Base-by-base conservation (phyloP, 2,797 vertebrate genomes). In the Kryptopterus vitreolus region DNA sequence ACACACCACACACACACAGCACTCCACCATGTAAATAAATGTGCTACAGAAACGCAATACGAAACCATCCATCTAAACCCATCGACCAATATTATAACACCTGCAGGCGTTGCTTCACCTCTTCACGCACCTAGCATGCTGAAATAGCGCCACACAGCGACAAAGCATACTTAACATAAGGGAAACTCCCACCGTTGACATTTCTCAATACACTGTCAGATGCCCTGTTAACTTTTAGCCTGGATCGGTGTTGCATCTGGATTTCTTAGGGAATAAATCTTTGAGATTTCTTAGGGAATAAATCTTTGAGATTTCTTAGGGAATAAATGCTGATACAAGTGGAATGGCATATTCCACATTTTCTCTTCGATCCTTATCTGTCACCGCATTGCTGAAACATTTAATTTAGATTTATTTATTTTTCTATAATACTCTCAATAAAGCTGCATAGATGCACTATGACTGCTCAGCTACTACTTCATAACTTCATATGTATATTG, bases 101-200 rank as follows among this genome's bases (percentile, higher is more conserved):
- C 66, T 48, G 38, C 38, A 43, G n/a, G 13, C 9, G 71, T 35
- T 31, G 43, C 35, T 2, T 70, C 68, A 11, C 9, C 13, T 24
- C 22, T 58, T 68, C 13, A 68, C 22, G 24, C 61, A 31, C n/a
- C 61, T 31, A 18, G 24, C 50, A 66, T 43, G 58, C 68, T 57
- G 52, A 77, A 72, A 80, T 48, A 80, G 71, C 55, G 31, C 77
- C 58, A 75, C 65, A 59, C 35, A 65, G 73, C 33, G 65, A 76
- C 48, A 55, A 53, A 31, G 76, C 24, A 59, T 22, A 48, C 48
- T 72, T 31, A 31, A 29, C 18, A 31, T 11, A 31, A 53, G 68
- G 59, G 22, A 24, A 16, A 31, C 61, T 29, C 70, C 50, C 8
- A 66, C 33, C 74, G 55, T 33, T 62, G 24, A n/a, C 35, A 57